Percentiles rank a stretch among this genome's conserved stretches.
These are phyloP conservation scores for Arvicanthis niloticus DNA, from an alignment of 2,113 vertebrate genomes.

Conservation along the genomic window DNA sequence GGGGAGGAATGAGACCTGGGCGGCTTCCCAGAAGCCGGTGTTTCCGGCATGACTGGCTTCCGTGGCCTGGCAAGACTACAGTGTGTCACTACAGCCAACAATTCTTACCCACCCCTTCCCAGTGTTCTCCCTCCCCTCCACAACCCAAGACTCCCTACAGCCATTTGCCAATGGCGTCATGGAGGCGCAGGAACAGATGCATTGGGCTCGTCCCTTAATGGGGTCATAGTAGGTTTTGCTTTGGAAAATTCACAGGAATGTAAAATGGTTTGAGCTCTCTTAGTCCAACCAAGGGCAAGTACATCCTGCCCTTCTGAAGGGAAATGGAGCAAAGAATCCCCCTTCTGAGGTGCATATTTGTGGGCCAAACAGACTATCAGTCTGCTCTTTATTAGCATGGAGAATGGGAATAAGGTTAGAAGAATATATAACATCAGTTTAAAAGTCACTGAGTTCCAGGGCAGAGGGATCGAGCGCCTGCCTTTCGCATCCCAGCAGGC, in stretches of 20 bases:
- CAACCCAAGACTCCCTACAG: background rate
- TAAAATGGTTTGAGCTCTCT: constrained; percentile 67
- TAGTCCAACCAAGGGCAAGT: constrained; percentile 67
- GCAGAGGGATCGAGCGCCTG: constrained; percentile 48
- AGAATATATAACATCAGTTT: constrained; percentile 76
- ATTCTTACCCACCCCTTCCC: background rate
- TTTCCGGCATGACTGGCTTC: constrained; percentile 53
- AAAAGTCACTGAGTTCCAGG: constrained; percentile 81
- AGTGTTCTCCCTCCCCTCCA: background rate
- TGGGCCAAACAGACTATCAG: constrained; percentile 72
- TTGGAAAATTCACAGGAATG: constrained; percentile 78
- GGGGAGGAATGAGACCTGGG: constrained; percentile 73
- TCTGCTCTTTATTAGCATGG: constrained; percentile 78
- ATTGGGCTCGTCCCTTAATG: constrained; percentile 40
- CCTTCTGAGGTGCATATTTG: constrained; percentile 58
- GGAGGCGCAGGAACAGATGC: constrained; percentile 23
- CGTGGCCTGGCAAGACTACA: constrained; percentile 33
- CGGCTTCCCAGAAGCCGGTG: constrained; percentile 75
- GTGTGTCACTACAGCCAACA: constrained; percentile 12
- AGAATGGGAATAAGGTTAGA: constrained; percentile 79
- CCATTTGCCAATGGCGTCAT: constrained; percentile 51
- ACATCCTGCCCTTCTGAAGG: background rate
- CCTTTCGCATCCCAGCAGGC: constrained; percentile 50
- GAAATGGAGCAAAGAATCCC: constrained; percentile 66
- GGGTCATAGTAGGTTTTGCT: constrained; percentile 64